Conservation (phyloP, 2,797 vertebrate genomes). For the Xiphophorus birchmanni region DNA sequence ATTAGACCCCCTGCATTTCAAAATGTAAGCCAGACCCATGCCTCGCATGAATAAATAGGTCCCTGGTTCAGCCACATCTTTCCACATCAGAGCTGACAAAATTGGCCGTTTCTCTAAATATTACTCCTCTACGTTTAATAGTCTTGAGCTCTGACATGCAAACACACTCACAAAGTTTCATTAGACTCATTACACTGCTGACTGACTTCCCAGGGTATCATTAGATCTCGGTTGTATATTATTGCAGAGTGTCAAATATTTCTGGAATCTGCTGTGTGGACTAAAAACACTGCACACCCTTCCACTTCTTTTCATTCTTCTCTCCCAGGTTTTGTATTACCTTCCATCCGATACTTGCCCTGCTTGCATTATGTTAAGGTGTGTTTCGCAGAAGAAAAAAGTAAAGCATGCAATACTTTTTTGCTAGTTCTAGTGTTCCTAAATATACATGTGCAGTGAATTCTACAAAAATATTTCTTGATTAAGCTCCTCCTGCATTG, state of each 20-base stretch:
- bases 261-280: slow-evolving; percentile 65
- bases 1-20: slow-evolving; percentile 61
- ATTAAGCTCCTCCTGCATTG: neutral
- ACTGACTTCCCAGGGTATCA: slow-evolving; percentile 64
- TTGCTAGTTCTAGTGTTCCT: neutral
- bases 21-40: slow-evolving; percentile 35
- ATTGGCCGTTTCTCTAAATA: slow-evolving; percentile 34
- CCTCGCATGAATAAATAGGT: slow-evolving; percentile 26
- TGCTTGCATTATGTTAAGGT: slow-evolving; percentile 7
- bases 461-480: neutral
- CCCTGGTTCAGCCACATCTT: slow-evolving; percentile 29
- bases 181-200: slow-evolving; percentile 53
- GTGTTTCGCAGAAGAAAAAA: neutral
- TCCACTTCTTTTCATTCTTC: slow-evolving; percentile 22
- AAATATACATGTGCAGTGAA: neutral
- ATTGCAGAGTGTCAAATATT: slow-evolving; percentile 70
- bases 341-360: slow-evolving; percentile 7
- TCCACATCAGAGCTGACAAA: slow-evolving; percentile 31
- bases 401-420: neutral
- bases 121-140: slow-evolving; percentile 45
- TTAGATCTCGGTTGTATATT: slow-evolving; percentile 70
- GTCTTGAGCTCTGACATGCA: slow-evolving; percentile 48
- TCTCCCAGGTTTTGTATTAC: slow-evolving; percentile 34
- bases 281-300: slow-evolving; percentile 45
- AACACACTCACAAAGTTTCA: slow-evolving; percentile 38